These are phyloP conservation scores for Cyanistes caeruleus DNA, from an alignment of 2,113 vertebrate genomes.

Conservation along the genomic window DNA sequence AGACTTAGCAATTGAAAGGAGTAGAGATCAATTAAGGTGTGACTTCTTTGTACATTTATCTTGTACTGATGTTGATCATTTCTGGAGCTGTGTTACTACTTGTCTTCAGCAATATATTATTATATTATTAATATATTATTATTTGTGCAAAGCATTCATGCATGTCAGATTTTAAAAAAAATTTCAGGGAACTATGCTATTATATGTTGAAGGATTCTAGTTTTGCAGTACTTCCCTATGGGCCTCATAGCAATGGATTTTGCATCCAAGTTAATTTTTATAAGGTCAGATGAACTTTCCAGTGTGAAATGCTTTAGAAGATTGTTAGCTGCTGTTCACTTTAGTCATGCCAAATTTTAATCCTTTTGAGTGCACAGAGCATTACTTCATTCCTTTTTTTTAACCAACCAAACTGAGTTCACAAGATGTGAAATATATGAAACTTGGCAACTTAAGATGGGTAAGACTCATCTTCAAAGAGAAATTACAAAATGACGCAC, in stretches of 20 bases:
- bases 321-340: slow-evolving; percentile 25
- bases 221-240: background rate
- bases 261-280: background rate
- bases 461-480: slow-evolving; percentile 56
- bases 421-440: slow-evolving; percentile 8
- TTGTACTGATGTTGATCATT: background rate
- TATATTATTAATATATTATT: too few relatives aligned
- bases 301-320: background rate
- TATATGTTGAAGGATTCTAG: background rate
- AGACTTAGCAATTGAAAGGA: background rate
- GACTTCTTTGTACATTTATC: background rate
- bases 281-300: background rate
- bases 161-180: background rate
- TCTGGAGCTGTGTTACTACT: background rate
- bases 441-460: slow-evolving; percentile 51
- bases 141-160: background rate
- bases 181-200: background rate
- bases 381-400: slow-evolving; percentile 42
- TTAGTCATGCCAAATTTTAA: slow-evolving; percentile 33
- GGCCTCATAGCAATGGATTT: background rate
- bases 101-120: background rate
- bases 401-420: background rate
- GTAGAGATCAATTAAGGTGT: background rate
- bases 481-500: slow-evolving; percentile 27
- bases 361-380: slow-evolving; percentile 15